Evolutionary conservation across 2,113 vertebrate species (phyloP).

Genomic region (Muntiacus reevesi): DNA sequence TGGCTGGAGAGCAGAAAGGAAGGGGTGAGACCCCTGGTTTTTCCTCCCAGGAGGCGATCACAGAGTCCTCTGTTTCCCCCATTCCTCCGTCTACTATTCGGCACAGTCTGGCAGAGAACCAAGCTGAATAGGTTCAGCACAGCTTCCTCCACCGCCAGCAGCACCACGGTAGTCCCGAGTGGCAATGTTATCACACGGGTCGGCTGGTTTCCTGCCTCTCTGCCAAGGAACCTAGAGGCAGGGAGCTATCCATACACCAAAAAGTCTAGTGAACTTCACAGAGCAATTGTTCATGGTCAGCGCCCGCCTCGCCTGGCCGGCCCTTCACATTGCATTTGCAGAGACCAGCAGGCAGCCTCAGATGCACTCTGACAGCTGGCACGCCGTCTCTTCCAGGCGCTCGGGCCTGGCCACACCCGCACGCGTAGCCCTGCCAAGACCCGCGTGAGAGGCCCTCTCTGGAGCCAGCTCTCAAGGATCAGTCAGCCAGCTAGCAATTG

Average conservation of each 20-base stretch:
- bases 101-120: not conserved
- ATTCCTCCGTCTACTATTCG: not conserved
- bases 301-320: constrained; percentile 80
- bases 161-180: not conserved
- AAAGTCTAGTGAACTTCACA: constrained; percentile 87
- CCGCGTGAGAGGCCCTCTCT: not conserved
- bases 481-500: not conserved
- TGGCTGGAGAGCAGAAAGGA: not conserved
- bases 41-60: constrained; percentile 1
- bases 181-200: constrained; percentile 9
- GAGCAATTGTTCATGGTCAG: constrained; percentile 85
- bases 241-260: constrained; percentile 76
- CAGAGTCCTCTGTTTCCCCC: not conserved
- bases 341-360: constrained; percentile 79
- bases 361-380: constrained; percentile 82
- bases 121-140: not conserved
- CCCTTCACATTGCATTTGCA: constrained; percentile 85
- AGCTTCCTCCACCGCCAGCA: not conserved
- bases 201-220: constrained; percentile 39
- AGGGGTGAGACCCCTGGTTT: not conserved
- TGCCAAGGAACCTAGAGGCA: constrained; percentile 58
- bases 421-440: constrained; percentile 48
- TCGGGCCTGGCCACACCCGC: constrained; percentile 68
- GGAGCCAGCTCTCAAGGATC: not conserved
- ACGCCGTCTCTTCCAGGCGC: constrained; percentile 55